These are phyloP conservation scores for Beaufortia kweichowensis DNA, from an alignment of 2,113 vertebrate genomes.

Conservation along the genomic window DNA sequence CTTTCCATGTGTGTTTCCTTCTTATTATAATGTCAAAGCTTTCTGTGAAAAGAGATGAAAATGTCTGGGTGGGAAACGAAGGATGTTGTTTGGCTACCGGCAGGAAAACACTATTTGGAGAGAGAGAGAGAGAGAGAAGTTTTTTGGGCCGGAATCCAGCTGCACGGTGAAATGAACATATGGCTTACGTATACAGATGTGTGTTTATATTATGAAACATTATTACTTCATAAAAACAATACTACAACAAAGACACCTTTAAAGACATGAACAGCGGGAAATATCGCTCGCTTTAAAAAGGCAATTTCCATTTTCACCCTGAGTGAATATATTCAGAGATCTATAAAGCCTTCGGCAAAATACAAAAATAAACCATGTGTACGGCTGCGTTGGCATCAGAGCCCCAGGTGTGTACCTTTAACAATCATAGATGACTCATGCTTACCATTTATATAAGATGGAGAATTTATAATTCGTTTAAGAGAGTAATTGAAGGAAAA, in stretches of 20 bases:
- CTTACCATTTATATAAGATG: not conserved
- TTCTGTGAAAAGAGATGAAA: not conserved
- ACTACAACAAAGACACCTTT: not conserved
- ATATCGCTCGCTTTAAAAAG: not conserved
- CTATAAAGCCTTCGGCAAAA: slow-evolving; percentile 8
- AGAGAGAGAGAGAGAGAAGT: not conserved
- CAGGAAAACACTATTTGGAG: not conserved
- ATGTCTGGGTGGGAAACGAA: not conserved
- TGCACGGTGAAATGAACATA: not conserved
- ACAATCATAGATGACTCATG: slow-evolving; percentile 17
- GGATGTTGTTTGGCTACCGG: not conserved
- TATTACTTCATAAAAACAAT: slow-evolving; percentile 20
- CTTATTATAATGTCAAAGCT: slow-evolving; percentile 8
- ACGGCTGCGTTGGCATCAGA: slow-evolving; percentile 6
- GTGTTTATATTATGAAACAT: not conserved
- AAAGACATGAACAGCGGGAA: not conserved
- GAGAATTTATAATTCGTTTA: not conserved
- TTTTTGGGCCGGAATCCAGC: not conserved
- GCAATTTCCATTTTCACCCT: not conserved
- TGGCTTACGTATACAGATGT: not conserved
- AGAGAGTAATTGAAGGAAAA: not conserved
- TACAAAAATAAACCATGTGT: slow-evolving; percentile 16
- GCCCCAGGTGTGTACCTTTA: slow-evolving; percentile 14
- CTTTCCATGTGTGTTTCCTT: slow-evolving; percentile 10
- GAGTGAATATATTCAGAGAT: slow-evolving; percentile 16